phyloP scores from a whole-genome alignment of 2,888 invertebrate species.

The Caenorhabditis sulstoni region DNA sequence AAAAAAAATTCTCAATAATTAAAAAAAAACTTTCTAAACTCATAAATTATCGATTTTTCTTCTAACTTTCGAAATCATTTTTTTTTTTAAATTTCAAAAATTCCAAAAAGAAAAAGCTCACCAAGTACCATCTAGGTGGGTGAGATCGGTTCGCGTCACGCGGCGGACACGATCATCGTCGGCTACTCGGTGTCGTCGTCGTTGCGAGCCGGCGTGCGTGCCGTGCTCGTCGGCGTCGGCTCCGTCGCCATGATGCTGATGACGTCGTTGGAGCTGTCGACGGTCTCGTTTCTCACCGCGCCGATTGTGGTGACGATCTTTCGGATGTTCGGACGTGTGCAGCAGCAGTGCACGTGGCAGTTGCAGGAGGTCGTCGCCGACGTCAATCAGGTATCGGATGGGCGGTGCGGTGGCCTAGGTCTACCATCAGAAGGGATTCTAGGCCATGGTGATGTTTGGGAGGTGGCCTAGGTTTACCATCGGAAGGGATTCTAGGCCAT shows the following conservation, averaged over 20 bases:
- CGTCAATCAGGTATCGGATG: slow-evolving; percentile 85
- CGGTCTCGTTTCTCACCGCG: slow-evolving; percentile 54
- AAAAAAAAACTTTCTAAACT: too few relatives aligned
- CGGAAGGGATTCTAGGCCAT: too few relatives aligned
- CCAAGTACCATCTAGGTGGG: slow-evolving; percentile 35
- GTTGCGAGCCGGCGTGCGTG: slow-evolving; percentile 46
- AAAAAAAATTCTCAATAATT: too few relatives aligned
- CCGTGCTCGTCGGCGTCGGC: slow-evolving; percentile 48
- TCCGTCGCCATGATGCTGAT: slow-evolving; percentile 56
- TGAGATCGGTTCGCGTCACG: slow-evolving; percentile 54
- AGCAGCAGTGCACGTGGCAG: slow-evolving; percentile 88
- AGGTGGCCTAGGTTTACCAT: too few relatives aligned
- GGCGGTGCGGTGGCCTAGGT: too few relatives aligned
- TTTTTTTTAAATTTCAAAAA: too few relatives aligned
- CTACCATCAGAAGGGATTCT: too few relatives aligned
- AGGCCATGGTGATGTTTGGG: neutral
- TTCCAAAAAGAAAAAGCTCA: too few relatives aligned
- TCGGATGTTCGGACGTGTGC: slow-evolving; percentile 85
- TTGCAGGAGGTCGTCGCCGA: slow-evolving; percentile 85
- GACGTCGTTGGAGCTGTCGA: slow-evolving; percentile 51
- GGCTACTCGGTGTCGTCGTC: slow-evolving; percentile 53
- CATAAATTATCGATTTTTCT: too few relatives aligned
- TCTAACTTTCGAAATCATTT: too few relatives aligned
- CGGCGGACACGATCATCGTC: slow-evolving; percentile 54
- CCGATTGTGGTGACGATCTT: slow-evolving; percentile 91